Evolutionary conservation across 2,797 vertebrate species (phyloP).

Genomic region (Hapalemur alaotrensis): DNA sequence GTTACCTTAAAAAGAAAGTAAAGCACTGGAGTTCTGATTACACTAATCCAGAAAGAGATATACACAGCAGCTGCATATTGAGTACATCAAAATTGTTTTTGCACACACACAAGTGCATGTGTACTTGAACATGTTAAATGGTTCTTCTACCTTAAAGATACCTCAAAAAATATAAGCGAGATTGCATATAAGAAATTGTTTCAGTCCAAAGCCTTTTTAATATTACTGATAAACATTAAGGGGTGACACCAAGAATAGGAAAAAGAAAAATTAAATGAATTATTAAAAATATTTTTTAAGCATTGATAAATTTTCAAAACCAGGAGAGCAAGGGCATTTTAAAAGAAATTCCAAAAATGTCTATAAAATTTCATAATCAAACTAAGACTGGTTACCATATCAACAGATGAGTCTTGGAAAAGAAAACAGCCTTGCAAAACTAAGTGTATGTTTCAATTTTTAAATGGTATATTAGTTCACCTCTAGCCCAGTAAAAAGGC

Average conservation of each 20-base stretch:
- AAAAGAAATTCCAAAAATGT: neutral
- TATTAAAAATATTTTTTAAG: conserved; percentile 15
- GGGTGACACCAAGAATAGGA: neutral
- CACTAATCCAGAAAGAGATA: neutral
- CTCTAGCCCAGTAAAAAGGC: neutral
- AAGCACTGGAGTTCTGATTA: neutral
- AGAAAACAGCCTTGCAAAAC: neutral
- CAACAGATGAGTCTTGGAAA: neutral
- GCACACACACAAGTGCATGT: accelerated
- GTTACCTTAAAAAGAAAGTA: neutral
- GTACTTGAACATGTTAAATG: neutral
- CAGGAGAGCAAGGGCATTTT: neutral
- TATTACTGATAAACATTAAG: neutral
- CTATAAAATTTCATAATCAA: neutral
- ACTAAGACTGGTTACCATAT: neutral
- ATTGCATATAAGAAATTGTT: neutral
- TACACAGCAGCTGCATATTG: neutral
- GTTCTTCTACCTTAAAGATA: neutral
- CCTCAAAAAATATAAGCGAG: neutral
- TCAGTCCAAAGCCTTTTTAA: neutral
- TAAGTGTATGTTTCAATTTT: neutral
- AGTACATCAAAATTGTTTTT: neutral
- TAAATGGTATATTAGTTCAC: neutral
- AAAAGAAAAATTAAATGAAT: neutral
- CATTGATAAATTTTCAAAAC: conserved; percentile 21